Evolutionary conservation across 2,113 vertebrate species (phyloP).

Genomic region (Apodemus speciosus): DNA sequence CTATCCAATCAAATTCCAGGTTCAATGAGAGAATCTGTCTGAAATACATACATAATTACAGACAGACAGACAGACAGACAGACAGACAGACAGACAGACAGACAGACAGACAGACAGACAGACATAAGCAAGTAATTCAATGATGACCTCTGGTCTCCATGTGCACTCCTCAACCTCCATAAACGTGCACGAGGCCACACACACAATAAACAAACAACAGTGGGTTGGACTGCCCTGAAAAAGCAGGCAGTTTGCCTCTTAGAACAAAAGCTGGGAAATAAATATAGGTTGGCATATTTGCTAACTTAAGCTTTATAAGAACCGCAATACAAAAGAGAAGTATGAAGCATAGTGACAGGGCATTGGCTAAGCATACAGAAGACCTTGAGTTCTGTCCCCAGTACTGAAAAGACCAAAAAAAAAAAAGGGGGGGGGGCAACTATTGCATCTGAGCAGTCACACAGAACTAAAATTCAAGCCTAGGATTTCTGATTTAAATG

Average conservation of each 20-base stretch:
- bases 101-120: background rate
- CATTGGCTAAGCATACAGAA: background rate
- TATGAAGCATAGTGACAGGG: background rate
- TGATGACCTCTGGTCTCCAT: background rate
- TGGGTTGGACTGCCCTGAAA: background rate
- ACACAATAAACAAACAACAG: too few species aligned
- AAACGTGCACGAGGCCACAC: too few species aligned
- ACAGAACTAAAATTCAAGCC: background rate
- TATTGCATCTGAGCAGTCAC: background rate
- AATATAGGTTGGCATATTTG: background rate
- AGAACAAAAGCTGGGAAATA: background rate
- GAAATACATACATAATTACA: background rate
- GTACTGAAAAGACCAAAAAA: background rate
- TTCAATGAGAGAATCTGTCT: background rate
- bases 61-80: background rate
- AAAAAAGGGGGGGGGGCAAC: background rate
- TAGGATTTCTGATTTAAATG: constrained; percentile 20
- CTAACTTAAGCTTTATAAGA: background rate
- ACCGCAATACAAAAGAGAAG: background rate
- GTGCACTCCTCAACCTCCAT: background rate
- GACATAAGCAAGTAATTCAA: background rate
- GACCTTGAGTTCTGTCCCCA: background rate
- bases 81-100: background rate
- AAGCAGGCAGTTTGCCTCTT: background rate
- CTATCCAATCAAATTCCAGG: background rate